Conservation (phyloP, 2,113 vertebrate genomes). For the Cacatua alba region DNA sequence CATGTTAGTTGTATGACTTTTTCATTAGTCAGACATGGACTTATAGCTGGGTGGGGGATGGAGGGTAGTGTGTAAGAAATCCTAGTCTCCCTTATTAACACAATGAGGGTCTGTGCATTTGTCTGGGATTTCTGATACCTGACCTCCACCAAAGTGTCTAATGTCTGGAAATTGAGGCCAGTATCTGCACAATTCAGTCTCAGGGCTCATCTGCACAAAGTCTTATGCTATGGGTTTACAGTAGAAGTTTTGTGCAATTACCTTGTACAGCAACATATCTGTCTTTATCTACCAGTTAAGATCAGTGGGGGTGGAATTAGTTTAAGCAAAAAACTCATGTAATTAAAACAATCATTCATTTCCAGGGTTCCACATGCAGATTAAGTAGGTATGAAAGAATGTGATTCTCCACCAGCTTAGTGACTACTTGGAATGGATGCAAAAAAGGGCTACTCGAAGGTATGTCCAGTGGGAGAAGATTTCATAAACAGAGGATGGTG, state of each 20-base stretch:
- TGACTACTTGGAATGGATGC: not conserved
- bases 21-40: not conserved
- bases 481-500: not conserved
- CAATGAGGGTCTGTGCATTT: not conserved
- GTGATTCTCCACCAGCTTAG: accelerated
- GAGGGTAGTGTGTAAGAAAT: not conserved
- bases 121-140: not conserved
- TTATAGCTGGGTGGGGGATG: not conserved
- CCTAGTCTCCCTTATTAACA: not conserved
- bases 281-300: not conserved
- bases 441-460: not conserved
- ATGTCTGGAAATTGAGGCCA: not conserved
- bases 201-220: not conserved
- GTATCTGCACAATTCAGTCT: not conserved
- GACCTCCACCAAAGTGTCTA: not conserved
- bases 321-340: not conserved
- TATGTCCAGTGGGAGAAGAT: not conserved
- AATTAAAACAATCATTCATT: not conserved
- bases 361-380: not conserved
- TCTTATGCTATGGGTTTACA: not conserved
- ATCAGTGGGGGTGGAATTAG: not conserved
- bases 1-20: not conserved
- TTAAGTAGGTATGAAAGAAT: not conserved
- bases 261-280: not conserved
- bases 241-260: not conserved